Percentiles rank a stretch among this genome's conserved stretches.
phyloP scores from a whole-genome alignment of 2,888 invertebrate species.

The Linnaemya vulpina region DNA sequence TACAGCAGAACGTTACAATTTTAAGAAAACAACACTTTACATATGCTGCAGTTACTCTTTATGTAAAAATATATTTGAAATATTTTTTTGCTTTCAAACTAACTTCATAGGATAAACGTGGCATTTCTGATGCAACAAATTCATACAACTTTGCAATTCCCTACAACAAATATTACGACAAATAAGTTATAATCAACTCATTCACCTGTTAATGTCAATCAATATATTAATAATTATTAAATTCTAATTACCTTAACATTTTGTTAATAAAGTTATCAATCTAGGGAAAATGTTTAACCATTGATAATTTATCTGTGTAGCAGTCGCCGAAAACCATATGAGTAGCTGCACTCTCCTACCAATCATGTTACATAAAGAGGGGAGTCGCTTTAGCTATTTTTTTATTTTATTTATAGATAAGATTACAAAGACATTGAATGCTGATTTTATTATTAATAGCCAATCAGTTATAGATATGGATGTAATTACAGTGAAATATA shows the following conservation, averaged over 20 bases:
- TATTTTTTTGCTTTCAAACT: background rate
- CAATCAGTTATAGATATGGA: constrained; percentile 31
- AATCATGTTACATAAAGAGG: background rate
- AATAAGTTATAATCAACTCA: constrained; percentile 15
- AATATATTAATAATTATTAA: constrained; percentile 57
- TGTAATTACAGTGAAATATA: background rate
- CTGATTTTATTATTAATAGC: constrained; percentile 9
- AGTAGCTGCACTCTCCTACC: background rate
- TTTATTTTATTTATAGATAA: constrained; percentile 35
- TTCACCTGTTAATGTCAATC: constrained; percentile 54
- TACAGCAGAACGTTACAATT: too few species aligned
- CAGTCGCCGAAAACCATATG: background rate
- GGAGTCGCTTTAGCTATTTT: background rate
- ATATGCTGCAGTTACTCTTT: too few species aligned
- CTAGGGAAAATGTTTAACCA: constrained; percentile 1
- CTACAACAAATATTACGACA: constrained; percentile 3
- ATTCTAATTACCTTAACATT: constrained; percentile 40
- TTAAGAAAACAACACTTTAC: too few species aligned
- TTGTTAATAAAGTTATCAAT: constrained; percentile 48
- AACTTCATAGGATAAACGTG: background rate
- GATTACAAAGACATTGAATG: constrained; percentile 37
- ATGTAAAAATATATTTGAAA: too few species aligned
- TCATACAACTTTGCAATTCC: constrained; percentile 25
- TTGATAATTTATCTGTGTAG: background rate
- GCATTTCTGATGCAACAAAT: constrained; percentile 55